Evolutionary conservation across 2,113 vertebrate species (phyloP).

Genomic region (Mesembrinibis cayennensis): DNA sequence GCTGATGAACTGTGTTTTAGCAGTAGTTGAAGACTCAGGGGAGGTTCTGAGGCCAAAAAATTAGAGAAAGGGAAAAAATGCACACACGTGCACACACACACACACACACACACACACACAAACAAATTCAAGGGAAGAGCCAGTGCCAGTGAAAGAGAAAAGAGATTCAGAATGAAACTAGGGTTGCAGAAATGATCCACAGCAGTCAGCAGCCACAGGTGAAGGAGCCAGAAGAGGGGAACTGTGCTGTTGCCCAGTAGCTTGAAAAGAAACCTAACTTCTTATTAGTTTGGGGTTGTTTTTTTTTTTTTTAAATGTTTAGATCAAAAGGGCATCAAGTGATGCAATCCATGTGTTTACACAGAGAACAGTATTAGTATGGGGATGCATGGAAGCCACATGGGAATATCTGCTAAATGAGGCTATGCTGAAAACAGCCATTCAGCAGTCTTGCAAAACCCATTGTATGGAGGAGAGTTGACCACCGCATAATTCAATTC

Average conservation of each 20-base stretch:
- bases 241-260: constrained; percentile 10
- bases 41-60: background rate
- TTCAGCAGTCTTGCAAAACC: constrained; percentile 27
- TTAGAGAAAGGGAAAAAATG: background rate
- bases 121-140: background rate
- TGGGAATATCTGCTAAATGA: constrained; percentile 56
- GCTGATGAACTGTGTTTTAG: background rate
- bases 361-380: background rate
- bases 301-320: background rate
- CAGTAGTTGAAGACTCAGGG: background rate
- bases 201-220: background rate
- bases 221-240: background rate
- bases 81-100: background rate
- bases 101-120: background rate
- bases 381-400: constrained; percentile 53
- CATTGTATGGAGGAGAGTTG: background rate
- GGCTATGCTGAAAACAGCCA: background rate
- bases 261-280: constrained; percentile 36
- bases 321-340: constrained; percentile 56
- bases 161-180: background rate
- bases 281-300: background rate
- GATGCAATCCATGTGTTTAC: constrained; percentile 52
- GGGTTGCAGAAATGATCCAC: background rate
- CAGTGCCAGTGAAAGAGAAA: background rate
- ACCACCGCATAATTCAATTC: background rate